Conservation (phyloP, 2,888 invertebrate species). For the Amiota mariae region DNA sequence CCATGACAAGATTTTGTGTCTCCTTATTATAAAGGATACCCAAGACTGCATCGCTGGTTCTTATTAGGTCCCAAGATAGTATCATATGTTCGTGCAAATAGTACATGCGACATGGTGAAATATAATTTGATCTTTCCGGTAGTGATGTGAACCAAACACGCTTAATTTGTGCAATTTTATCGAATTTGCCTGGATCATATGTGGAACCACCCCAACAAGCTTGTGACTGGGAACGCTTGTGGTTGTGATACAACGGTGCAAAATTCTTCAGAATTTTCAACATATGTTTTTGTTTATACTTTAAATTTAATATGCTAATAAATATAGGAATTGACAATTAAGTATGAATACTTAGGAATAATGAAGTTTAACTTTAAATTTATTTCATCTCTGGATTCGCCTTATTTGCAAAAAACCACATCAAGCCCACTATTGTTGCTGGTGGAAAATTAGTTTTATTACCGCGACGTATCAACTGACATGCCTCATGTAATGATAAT, state of each 20-base stretch:
- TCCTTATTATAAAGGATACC: not conserved
- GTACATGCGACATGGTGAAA: constrained; percentile 1
- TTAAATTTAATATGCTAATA: too few species aligned
- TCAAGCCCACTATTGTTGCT: constrained; percentile 1
- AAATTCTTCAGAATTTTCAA: too few species aligned
- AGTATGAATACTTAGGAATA: too few species aligned
- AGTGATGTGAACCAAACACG: not conserved
- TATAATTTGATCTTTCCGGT: not conserved
- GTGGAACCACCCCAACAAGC: too few species aligned
- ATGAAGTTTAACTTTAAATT: too few species aligned
- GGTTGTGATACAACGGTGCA: too few species aligned
- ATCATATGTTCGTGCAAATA: not conserved
- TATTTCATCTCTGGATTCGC: not conserved
- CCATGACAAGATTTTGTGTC: not conserved
- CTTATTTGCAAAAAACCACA: constrained; percentile 21
- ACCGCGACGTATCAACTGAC: not conserved
- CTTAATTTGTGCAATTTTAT: not conserved
- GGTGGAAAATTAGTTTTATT: not conserved
- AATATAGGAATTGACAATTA: too few species aligned
- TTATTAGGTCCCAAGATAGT: not conserved
- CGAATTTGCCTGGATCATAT: too few species aligned
- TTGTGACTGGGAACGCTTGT: too few species aligned
- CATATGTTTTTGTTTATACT: too few species aligned
- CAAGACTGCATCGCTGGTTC: not conserved
- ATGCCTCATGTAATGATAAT: constrained; percentile 6